phyloP scores from a whole-genome alignment of 2,113 vertebrate species.

The Dromiciops gliroides region DNA sequence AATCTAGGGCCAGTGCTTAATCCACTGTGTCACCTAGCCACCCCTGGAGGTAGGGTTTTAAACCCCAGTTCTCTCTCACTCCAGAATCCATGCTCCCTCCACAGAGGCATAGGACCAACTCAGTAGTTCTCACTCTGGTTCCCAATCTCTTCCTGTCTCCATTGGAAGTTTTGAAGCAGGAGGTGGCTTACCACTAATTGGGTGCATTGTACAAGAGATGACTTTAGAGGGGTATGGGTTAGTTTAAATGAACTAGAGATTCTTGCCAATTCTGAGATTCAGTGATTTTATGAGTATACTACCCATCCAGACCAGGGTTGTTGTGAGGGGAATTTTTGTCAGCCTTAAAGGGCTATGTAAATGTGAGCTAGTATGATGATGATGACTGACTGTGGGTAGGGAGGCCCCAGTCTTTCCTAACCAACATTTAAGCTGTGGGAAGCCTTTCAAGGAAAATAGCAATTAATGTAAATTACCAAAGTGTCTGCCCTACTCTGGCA shows the following conservation, averaged over 20 bases:
- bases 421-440: not conserved
- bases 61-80: not conserved
- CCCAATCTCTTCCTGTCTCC: not conserved
- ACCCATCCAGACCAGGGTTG: not conserved
- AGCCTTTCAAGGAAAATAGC: not conserved
- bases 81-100: not conserved
- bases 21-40: too few relatives aligned
- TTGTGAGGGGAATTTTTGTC: not conserved
- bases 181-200: not conserved
- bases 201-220: not conserved
- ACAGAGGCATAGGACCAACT: not conserved
- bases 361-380: not conserved
- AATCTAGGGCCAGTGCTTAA: too few relatives aligned
- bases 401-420: not conserved
- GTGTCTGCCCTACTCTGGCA: not conserved
- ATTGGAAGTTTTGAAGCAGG: not conserved
- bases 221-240: not conserved
- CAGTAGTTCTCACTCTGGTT: not conserved
- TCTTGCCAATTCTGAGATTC: not conserved
- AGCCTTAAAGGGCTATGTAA: not conserved
- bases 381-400: not conserved
- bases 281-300: not conserved
- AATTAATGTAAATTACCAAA: not conserved
- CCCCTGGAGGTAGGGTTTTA: not conserved
- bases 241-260: not conserved